phyloP scores from a whole-genome alignment of 2,797 vertebrate genomes.

The Darevskia nairensis region DNA sequence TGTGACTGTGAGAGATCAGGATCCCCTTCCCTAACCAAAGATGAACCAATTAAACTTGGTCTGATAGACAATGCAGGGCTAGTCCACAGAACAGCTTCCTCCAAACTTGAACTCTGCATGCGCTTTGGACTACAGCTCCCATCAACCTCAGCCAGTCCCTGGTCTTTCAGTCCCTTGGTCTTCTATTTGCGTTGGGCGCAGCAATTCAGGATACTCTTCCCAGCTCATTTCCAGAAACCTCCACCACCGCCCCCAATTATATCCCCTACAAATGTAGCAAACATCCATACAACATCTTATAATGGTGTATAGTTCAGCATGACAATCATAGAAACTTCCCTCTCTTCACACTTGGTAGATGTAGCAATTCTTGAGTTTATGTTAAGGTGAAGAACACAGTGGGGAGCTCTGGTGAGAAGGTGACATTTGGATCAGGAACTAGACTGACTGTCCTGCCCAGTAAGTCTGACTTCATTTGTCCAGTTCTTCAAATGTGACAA shows the following conservation, averaged over 20 bases:
- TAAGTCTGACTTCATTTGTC: neutral
- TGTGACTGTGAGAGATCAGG: neutral
- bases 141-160: too few relatives aligned
- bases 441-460: neutral
- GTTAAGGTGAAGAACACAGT: neutral
- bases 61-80: neutral
- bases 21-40: neutral
- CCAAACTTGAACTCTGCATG: too few relatives aligned
- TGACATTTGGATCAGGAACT: neutral
- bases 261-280: neutral
- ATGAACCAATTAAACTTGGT: too few relatives aligned
- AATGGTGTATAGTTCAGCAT: neutral
- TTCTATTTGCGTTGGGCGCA: too few relatives aligned
- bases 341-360: neutral
- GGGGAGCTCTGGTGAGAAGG: neutral
- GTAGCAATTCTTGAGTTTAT: neutral
- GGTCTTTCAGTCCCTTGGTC: too few relatives aligned
- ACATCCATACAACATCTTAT: too few relatives aligned
- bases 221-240: neutral
- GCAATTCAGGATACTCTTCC: too few relatives aligned
- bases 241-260: too few relatives aligned
- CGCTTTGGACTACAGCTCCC: too few relatives aligned
- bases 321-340: too few relatives aligned
- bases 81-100: too few relatives aligned
- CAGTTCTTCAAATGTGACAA: neutral